These are phyloP conservation scores for Proteles cristata DNA, from an alignment of 2,113 vertebrate genomes.

Conservation along the genomic window DNA sequence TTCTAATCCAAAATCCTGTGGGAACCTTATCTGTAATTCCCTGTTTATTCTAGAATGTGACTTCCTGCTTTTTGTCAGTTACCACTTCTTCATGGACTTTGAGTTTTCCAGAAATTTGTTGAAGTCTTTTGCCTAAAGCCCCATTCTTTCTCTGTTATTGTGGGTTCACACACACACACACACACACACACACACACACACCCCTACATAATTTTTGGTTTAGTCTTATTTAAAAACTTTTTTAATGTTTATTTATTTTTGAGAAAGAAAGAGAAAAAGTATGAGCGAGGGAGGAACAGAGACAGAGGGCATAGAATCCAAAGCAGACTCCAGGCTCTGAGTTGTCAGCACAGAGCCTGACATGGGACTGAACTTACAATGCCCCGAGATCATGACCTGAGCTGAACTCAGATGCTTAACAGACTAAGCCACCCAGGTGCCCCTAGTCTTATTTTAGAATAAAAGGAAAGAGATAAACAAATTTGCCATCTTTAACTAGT, in stretches of 20 bases:
- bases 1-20: neutral
- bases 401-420: too few relatives aligned
- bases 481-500: neutral
- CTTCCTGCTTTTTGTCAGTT: neutral
- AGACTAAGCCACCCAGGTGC: too few relatives aligned
- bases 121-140: neutral
- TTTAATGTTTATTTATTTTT: too few relatives aligned
- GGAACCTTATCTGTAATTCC: neutral
- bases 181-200: neutral
- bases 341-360: too few relatives aligned
- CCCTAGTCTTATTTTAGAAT: conserved; percentile 6
- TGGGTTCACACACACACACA: neutral
- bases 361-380: too few relatives aligned
- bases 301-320: too few relatives aligned
- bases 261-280: too few relatives aligned
- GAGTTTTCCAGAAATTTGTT: conserved; percentile 4
- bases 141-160: neutral
- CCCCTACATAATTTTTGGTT: neutral
- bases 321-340: too few relatives aligned
- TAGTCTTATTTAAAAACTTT: neutral
- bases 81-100: neutral
- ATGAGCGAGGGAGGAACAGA: too few relatives aligned
- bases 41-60: neutral
- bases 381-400: too few relatives aligned
- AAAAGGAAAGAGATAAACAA: neutral